Base-by-base conservation (phyloP, 2,888 invertebrate species). In the Trachelus stipa region DNA sequence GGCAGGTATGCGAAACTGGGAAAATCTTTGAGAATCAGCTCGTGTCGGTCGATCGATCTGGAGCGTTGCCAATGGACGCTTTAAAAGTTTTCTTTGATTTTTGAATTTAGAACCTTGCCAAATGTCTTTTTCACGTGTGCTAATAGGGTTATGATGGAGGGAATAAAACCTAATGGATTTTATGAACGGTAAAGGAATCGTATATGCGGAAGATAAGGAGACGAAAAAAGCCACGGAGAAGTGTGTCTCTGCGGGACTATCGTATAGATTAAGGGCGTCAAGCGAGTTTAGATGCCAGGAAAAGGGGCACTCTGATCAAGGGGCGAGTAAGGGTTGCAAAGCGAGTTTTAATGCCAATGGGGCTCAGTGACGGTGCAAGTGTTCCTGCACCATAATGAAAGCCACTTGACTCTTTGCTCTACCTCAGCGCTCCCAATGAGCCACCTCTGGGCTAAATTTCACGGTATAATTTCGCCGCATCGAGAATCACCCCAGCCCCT, bases 261-360 rank as follows among this genome's bases (percentile, higher is more conserved):
- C 56, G 23, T 56, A 23, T 56, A 56, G 56, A 56, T 56, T 56
- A 56, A 56, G 23, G 23, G 56, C 23, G 56, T 68, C 77, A n/a
- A 37, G 37, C 73, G 73, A 30, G 37, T 73, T 23, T 12, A 79
- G 76, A 73, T 73, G 74, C 76, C 56, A 12, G 74, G 12, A 34
- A 74, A 34, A 35, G 81, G 81, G 56, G 56, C 56, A 23, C 56
- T 9, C 9, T 23, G 56, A 56, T 56, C 56, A 23, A 56, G 23
- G 56, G 56, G 56, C 2, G 56, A 56, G 56, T 56, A 23, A 56
- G 81, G 84, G 80, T 81, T 79, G 82, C 83, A 85, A 85, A 87
- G 85, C 85, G 83, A 83, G 86, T 87, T 86, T 86, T 84, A 87
- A 87, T 85, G 85, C 82, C 83, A 79, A 82, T 80, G 83, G 84